Conservation (phyloP, 23 tunicate species). For the Trididemnum miniatum region DNA sequence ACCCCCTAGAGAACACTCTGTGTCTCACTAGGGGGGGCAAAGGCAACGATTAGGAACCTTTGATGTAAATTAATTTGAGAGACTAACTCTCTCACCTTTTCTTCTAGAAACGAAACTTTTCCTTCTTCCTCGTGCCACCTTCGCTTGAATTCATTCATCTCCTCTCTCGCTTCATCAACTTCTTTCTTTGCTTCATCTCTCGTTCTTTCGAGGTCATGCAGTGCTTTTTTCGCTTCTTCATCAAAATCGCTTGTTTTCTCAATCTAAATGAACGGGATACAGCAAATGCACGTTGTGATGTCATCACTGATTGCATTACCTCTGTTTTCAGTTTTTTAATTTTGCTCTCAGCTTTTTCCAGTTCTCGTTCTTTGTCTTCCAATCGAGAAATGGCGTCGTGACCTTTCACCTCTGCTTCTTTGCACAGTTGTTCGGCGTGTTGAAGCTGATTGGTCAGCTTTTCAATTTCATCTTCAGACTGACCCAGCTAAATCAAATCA, state of each 20-base stretch:
- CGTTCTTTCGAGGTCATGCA: neutral
- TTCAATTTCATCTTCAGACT: slow-evolving; percentile 6
- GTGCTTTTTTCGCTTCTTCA: slow-evolving; percentile 17
- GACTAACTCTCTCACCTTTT: slow-evolving; percentile 33
- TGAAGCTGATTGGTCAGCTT: slow-evolving; percentile 43
- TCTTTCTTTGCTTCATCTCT: slow-evolving; percentile 33
- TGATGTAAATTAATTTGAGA: too few relatives aligned
- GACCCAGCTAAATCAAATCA: slow-evolving; percentile 14
- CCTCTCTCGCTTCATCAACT: neutral
- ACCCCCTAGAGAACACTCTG: too few relatives aligned
- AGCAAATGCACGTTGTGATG: too few relatives aligned
- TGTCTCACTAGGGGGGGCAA: too few relatives aligned
- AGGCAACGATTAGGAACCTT: too few relatives aligned
- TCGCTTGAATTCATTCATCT: neutral
- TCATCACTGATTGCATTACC: too few relatives aligned
- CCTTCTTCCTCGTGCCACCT: slow-evolving; percentile 29
- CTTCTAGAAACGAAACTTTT: neutral
- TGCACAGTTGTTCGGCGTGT: slow-evolving; percentile 29
- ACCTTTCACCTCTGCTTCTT: slow-evolving; percentile 34
- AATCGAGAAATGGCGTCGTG: slow-evolving; percentile 28
- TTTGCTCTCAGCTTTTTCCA: slow-evolving; percentile 38
- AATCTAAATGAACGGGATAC: too few relatives aligned
- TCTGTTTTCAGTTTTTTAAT: slow-evolving; percentile 17
- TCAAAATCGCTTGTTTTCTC: slow-evolving; percentile 16
- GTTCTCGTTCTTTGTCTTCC: slow-evolving; percentile 42